phyloP scores from a whole-genome alignment of 2,797 vertebrate genomes.

The Phoeniculus purpureus region DNA sequence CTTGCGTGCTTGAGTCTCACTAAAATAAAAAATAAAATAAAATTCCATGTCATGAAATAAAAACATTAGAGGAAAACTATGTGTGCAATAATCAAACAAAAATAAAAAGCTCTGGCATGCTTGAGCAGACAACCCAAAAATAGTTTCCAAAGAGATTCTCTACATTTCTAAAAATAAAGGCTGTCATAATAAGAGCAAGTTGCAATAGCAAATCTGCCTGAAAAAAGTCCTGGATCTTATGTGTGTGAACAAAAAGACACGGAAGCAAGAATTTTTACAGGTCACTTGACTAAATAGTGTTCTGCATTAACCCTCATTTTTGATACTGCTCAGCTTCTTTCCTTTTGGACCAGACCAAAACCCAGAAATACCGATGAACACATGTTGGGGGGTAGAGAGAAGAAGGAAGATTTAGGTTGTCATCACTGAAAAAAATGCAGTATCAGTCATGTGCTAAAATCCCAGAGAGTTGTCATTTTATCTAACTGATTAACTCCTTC shows the following conservation, averaged over 20 bases:
- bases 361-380: not conserved
- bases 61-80: conserved; percentile 8
- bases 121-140: conserved; percentile 36
- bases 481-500: not conserved
- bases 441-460: not conserved
- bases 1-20: not conserved
- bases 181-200: conserved; percentile 41
- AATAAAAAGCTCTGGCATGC: not conserved
- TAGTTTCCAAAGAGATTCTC: conserved; percentile 44
- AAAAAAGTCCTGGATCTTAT: conserved; percentile 25
- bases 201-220: conserved; percentile 32
- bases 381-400: not conserved
- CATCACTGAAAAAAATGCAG: not conserved
- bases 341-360: conserved; percentile 22
- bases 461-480: not conserved
- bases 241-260: conserved; percentile 33
- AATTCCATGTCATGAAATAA: not conserved
- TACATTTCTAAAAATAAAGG: conserved; percentile 53
- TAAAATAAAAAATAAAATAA: not conserved
- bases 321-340: conserved; percentile 7
- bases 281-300: conserved; percentile 49
- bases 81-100: not conserved
- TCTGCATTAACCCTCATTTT: conserved; percentile 59
- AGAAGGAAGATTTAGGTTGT: not conserved
- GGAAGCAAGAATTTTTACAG: conserved; percentile 59